Evolutionary conservation across 2,888 invertebrate species (phyloP).

Genomic region (Synergus laeviventris): DNA sequence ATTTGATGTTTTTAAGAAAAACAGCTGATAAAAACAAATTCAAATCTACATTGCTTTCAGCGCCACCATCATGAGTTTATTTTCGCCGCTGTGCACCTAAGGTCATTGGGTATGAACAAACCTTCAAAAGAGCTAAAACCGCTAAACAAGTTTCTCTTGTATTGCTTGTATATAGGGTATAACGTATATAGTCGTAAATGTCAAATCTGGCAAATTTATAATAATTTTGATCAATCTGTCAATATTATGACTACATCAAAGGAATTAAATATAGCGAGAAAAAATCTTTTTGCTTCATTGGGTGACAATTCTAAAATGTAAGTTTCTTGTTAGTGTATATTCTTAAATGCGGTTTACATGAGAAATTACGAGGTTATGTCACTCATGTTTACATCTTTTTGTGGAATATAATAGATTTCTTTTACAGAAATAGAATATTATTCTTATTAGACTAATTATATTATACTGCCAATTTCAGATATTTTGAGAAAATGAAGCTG

Average conservation of each 20-base stretch:
- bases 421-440: neutral
- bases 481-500: constrained; percentile 84
- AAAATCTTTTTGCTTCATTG: constrained; percentile 80
- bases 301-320: constrained; percentile 83
- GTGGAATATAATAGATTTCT: neutral
- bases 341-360: no score
- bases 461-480: constrained; percentile 70
- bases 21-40: no score
- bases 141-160: no score
- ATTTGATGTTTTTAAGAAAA: no score
- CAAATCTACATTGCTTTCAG: no score
- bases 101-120: no score
- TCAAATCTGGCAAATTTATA: neutral
- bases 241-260: constrained; percentile 68
- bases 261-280: constrained; percentile 80
- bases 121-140: no score
- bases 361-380: constrained; percentile 13
- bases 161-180: no score
- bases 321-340: constrained; percentile 50
- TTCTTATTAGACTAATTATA: neutral
- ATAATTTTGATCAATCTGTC: neutral
- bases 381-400: neutral
- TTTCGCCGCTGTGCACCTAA: no score
- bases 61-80: no score
- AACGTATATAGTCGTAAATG: no score